Evolutionary conservation across 2,113 vertebrate genomes (phyloP).

Genomic region (Marmota flaviventris): DNA sequence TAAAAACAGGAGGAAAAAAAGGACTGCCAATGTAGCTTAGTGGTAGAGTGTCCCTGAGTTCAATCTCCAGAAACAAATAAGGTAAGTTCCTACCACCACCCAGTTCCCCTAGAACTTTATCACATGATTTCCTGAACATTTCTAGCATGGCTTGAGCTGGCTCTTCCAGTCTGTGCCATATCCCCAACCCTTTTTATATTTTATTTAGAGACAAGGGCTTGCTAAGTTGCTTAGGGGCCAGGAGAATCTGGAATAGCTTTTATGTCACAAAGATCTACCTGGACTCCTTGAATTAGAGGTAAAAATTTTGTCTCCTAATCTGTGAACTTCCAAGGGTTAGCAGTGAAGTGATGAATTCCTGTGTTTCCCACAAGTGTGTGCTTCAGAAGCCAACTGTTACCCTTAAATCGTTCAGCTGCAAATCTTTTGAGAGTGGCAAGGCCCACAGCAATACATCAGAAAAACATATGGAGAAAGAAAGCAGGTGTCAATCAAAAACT

Average conservation of each 20-base stretch:
- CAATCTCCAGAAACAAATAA: neutral
- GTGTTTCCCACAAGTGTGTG: neutral
- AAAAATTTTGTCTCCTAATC: neutral
- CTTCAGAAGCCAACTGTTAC: neutral
- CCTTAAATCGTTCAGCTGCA: neutral
- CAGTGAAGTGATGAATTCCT: neutral
- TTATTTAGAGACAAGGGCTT: too few species aligned
- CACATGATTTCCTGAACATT: neutral
- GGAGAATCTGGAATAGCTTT: neutral
- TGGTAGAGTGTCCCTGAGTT: too few species aligned
- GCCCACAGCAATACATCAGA: neutral
- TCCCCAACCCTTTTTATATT: too few species aligned
- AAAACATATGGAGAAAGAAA: neutral
- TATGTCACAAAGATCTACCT: neutral
- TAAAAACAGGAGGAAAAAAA: too few species aligned
- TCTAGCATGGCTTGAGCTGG: neutral
- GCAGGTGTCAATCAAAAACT: neutral
- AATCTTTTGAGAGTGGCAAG: neutral
- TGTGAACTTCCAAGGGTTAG: neutral
- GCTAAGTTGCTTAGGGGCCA: too few species aligned
- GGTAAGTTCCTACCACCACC: neutral
- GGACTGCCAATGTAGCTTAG: too few species aligned
- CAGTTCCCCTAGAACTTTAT: neutral
- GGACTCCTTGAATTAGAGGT: neutral
- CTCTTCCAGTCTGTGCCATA: neutral